Percentiles rank a stretch among this genome's conserved stretches.
Evolutionary conservation across 2,113 vertebrate genomes (phyloP).

Genomic region (Scomber japonicus): DNA sequence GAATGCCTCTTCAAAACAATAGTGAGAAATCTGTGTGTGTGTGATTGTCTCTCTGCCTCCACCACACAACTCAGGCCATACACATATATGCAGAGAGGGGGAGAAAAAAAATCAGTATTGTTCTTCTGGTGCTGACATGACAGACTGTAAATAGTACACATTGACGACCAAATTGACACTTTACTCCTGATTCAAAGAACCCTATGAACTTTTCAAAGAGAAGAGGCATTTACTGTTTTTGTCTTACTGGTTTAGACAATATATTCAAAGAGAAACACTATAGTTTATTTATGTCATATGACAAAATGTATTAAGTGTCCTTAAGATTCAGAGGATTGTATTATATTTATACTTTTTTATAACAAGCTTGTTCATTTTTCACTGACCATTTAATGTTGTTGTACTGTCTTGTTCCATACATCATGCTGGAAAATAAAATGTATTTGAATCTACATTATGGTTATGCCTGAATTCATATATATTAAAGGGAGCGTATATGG

Average conservation of each 20-base stretch:
- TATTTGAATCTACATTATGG: constrained; percentile 54
- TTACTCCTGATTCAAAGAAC: constrained; percentile 61
- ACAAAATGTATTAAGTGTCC: constrained; percentile 77
- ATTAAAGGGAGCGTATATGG: not conserved
- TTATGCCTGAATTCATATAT: constrained; percentile 10
- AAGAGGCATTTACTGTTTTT: constrained; percentile 78
- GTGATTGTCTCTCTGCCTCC: constrained; percentile 57
- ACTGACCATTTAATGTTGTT: constrained; percentile 71
- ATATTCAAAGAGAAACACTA: constrained; percentile 70
- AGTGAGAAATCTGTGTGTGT: constrained; percentile 67
- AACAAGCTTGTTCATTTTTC: constrained; percentile 80
- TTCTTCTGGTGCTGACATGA: constrained; percentile 74
- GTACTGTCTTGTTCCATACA: constrained; percentile 73
- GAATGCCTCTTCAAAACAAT: constrained; percentile 75
- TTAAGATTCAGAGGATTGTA: constrained; percentile 77
- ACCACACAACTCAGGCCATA: constrained; percentile 68
- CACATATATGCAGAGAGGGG: constrained; percentile 17
- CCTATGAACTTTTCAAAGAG: constrained; percentile 66
- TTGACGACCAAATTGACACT: constrained; percentile 32
- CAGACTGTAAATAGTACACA: constrained; percentile 66
- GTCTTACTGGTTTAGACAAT: constrained; percentile 86
- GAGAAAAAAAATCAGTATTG: constrained; percentile 51
- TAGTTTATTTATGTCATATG: constrained; percentile 79
- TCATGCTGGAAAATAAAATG: constrained; percentile 65
- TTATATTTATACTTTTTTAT: constrained; percentile 87